These are phyloP conservation scores for Mormyrus hasselquistii DNA, from an alignment of 2,797 vertebrate genomes.

Conservation along the genomic window DNA sequence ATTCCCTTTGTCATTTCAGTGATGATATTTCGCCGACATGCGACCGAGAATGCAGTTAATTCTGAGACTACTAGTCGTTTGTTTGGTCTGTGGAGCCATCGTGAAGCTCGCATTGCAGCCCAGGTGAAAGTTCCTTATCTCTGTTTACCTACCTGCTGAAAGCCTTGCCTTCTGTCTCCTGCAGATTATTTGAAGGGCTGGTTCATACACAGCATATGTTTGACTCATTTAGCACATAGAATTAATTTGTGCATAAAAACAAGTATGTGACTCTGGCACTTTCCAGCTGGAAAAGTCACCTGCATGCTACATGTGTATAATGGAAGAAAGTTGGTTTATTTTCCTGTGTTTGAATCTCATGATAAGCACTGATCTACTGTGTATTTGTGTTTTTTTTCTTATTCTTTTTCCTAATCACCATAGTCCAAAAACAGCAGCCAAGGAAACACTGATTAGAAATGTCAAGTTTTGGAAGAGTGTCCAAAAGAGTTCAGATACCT, in stretches of 20 bases:
- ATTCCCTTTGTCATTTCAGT: background rate
- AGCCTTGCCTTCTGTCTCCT: background rate
- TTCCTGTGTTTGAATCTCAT: background rate
- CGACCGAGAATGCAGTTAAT: slow-evolving; percentile 38
- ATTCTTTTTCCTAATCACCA: background rate
- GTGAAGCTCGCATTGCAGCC: slow-evolving; percentile 50
- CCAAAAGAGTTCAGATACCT: background rate
- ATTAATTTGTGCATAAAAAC: background rate
- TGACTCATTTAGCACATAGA: background rate
- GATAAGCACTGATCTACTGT: background rate
- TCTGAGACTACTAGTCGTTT: slow-evolving; percentile 46
- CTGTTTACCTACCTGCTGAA: background rate
- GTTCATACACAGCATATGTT: background rate
- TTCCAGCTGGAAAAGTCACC: background rate
- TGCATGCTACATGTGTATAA: background rate
- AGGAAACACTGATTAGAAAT: background rate
- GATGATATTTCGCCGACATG: background rate
- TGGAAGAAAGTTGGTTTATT: background rate
- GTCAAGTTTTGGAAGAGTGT: background rate
- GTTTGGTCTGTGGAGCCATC: slow-evolving; percentile 38
- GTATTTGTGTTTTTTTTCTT: background rate
- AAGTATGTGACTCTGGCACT: background rate
- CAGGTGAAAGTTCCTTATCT: slow-evolving; percentile 33
- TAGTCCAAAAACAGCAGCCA: background rate
- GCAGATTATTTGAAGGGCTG: background rate